phyloP scores from a whole-genome alignment of 2,888 invertebrate species.

The Bhutanitis thaidina region DNA sequence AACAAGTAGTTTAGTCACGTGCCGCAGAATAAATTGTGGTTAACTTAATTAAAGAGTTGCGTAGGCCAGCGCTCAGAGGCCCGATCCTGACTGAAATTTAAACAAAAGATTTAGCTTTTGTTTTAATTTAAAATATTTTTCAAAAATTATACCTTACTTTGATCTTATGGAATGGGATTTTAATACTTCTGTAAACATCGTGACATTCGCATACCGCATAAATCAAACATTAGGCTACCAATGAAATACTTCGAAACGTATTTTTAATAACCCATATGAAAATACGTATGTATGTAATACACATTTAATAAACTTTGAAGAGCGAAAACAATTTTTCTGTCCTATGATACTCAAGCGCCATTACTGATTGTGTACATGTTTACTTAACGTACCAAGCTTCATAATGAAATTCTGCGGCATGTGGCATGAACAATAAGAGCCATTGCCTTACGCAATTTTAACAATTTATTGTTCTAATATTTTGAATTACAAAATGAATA shows the following conservation, averaged over 20 bases:
- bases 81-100: too few relatives aligned
- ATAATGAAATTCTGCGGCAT: too few relatives aligned
- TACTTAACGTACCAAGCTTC: not conserved
- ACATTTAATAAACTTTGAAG: not conserved
- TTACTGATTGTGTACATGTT: not conserved
- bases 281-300: too few relatives aligned
- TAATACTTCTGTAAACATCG: too few relatives aligned
- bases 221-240: too few relatives aligned
- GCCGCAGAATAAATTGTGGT: slow-evolving; percentile 54
- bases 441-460: not conserved
- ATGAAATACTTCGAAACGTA: too few relatives aligned
- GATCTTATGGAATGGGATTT: too few relatives aligned
- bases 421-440: too few relatives aligned
- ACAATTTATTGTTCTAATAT: not conserved
- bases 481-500: too few relatives aligned
- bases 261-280: too few relatives aligned
- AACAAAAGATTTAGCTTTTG: too few relatives aligned
- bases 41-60: slow-evolving; percentile 59
- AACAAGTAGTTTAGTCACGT: slow-evolving; percentile 50
- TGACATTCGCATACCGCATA: too few relatives aligned
- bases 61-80: slow-evolving; percentile 7
- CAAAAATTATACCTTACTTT: not conserved
- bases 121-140: slow-evolving; percentile 5
- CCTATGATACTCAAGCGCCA: not conserved
- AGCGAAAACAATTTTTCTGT: not conserved